phyloP scores from a whole-genome alignment of 2,888 invertebrate genomes.

The Eutolmus rufibarbis region DNA sequence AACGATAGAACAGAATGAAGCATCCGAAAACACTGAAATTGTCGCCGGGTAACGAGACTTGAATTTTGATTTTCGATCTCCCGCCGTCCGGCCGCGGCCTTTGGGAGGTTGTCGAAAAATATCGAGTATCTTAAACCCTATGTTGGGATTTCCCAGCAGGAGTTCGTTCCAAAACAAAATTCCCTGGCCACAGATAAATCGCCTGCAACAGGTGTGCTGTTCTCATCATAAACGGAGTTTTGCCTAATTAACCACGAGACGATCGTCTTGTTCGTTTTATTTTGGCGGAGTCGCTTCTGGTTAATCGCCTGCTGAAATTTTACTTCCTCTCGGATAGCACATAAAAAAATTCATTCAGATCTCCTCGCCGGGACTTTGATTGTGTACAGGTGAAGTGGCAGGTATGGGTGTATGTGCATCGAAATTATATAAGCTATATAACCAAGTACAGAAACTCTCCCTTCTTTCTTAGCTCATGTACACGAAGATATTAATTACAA shows the following conservation, averaged over 20 bases:
- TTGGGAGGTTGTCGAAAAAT: background rate
- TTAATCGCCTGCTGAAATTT: conserved; percentile 1
- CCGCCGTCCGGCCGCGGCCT: background rate
- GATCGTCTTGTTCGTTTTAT: background rate
- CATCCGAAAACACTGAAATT: conserved; percentile 4
- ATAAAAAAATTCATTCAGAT: conserved; percentile 27
- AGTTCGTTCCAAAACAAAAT: background rate
- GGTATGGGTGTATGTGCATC: background rate
- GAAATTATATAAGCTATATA: background rate
- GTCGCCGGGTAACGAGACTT: background rate
- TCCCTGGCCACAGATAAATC: background rate
- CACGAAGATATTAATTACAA: conserved; percentile 45
- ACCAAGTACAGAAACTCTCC: background rate
- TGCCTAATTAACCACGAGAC: conserved; percentile 43
- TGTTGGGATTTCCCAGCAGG: background rate
- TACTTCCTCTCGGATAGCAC: conserved; percentile 4
- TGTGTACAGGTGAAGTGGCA: background rate
- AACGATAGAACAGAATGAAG: background rate
- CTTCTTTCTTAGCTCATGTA: background rate
- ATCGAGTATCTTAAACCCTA: background rate
- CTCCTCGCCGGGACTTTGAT: background rate
- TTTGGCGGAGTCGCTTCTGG: background rate
- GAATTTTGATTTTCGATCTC: conserved; percentile 17
- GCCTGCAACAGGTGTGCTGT: conserved; percentile 11
- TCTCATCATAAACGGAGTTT: conserved; percentile 42